Conservation (phyloP, 2,888 invertebrate genomes). For the Ashinkailepas kermadecensis region DNA sequence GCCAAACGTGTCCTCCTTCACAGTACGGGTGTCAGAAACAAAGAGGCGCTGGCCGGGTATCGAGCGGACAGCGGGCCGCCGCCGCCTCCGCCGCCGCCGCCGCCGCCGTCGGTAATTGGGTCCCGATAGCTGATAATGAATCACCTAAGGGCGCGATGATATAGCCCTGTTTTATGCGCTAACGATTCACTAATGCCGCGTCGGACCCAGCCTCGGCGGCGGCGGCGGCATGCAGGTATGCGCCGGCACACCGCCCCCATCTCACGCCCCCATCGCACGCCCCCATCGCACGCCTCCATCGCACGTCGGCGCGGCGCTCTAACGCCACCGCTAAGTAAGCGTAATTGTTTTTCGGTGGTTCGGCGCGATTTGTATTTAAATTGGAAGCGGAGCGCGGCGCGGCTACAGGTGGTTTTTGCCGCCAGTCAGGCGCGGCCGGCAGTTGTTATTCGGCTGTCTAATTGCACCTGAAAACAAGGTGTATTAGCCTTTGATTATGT, state of each 20-base stretch:
- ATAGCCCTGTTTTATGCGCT: constrained; percentile 1
- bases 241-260: neutral
- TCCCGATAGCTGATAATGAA: constrained; percentile 4
- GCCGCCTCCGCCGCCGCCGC: neutral
- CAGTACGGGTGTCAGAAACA: no score
- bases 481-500: constrained; percentile 16
- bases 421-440: neutral
- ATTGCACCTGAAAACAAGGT: constrained; percentile 16
- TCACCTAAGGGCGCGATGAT: neutral
- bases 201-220: neutral
- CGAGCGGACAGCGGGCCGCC: no score
- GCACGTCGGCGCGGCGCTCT: neutral
- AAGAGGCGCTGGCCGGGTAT: no score
- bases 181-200: neutral
- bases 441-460: neutral
- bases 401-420: neutral
- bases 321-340: neutral
- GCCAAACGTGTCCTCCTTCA: no score
- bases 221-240: neutral
- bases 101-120: neutral
- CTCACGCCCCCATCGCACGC: no score
- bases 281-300: neutral
- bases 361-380: constrained; percentile 12
- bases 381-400: neutral
- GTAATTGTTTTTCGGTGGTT: constrained; percentile 22